Evolutionary conservation across 2,113 vertebrate species (phyloP).

Genomic region (Corydoras maculifer): DNA sequence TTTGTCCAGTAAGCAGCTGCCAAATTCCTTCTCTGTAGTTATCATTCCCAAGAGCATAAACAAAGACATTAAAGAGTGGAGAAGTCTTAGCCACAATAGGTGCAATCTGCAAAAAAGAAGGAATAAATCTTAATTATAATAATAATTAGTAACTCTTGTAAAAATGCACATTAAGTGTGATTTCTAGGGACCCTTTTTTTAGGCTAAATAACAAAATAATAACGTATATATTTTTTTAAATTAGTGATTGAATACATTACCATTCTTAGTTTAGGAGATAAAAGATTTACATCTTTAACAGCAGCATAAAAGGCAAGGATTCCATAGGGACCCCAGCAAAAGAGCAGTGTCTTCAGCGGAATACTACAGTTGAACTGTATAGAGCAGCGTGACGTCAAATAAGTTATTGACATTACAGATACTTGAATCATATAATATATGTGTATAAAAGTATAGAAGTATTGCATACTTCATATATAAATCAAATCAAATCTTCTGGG

Average conservation of each 20-base stretch:
- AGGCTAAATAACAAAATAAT: too few relatives aligned
- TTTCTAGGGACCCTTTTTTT: too few relatives aligned
- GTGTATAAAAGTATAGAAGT: constrained; percentile 43
- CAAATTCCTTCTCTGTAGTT: constrained; percentile 83
- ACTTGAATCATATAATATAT: constrained; percentile 43
- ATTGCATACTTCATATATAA: background rate
- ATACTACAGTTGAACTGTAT: constrained; percentile 80
- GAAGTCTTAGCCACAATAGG: constrained; percentile 85
- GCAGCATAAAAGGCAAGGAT: constrained; percentile 78
- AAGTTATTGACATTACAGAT: constrained; percentile 34
- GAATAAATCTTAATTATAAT: too few relatives aligned
- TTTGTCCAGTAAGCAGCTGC: constrained; percentile 81
- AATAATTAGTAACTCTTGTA: too few relatives aligned
- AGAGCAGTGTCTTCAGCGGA: constrained; percentile 76
- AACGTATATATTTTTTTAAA: background rate
- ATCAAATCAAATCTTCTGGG: too few relatives aligned
- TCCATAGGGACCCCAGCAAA: constrained; percentile 89
- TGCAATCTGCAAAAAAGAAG: constrained; percentile 72
- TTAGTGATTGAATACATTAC: constrained; percentile 53
- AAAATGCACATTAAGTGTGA: too few relatives aligned
- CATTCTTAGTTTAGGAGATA: constrained; percentile 87
- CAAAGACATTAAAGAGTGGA: constrained; percentile 78
- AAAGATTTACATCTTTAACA: constrained; percentile 70
- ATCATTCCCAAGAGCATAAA: constrained; percentile 84
- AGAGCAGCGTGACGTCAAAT: constrained; percentile 24